Evolutionary conservation across 2,797 vertebrate species (phyloP), one percentile per base, ranked within the genome.

Genomic region (Fratercula arctica): DNA sequence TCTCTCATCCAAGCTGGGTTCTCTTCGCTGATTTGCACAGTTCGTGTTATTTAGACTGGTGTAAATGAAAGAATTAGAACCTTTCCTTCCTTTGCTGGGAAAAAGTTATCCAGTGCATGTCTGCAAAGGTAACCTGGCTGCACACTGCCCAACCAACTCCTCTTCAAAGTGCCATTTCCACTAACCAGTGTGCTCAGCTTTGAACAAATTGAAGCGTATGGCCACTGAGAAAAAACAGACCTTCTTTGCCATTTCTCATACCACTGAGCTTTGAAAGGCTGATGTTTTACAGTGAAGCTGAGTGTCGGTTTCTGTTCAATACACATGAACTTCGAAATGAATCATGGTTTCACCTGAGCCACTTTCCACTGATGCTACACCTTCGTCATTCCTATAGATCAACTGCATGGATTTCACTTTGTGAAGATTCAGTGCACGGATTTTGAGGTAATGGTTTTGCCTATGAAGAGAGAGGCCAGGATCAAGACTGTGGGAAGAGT

Each of bases 401-500:
- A 9, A 66, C 8, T 16, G 9, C 28, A 79, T 68, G 6, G 56
- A 91, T 95, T 97, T 97, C 87, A 82, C 45, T 82, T 85, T 29
- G 28, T 69, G 77, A 85, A 85, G 82, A 24, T 29, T 54, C 61
- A 77, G 12, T 86, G 54, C 35, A 43, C 37, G 87, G 63, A 60
- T 73, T 94, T 82, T 66, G 45, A 84, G 61, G 68, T 60, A 85
- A 64, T 45, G 17, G 31, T 93, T 74, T 72, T 61, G 48, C 18
- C 46, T 85, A 48, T 51, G 59, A 69, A 90, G 29, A 61, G 87
- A 84, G 89, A 70, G n/a, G 28, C 37, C 21, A 77, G 53, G 39
- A 54, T 31, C 46, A 64, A 63, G 73, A 75, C 57, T 81, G 10
- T n/a, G 48, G 37, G 39, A 80, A 56, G 53, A 89, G 33, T 66